Conservation (phyloP, 2,797 vertebrate species). For the Chaetodon trifasciatus region DNA sequence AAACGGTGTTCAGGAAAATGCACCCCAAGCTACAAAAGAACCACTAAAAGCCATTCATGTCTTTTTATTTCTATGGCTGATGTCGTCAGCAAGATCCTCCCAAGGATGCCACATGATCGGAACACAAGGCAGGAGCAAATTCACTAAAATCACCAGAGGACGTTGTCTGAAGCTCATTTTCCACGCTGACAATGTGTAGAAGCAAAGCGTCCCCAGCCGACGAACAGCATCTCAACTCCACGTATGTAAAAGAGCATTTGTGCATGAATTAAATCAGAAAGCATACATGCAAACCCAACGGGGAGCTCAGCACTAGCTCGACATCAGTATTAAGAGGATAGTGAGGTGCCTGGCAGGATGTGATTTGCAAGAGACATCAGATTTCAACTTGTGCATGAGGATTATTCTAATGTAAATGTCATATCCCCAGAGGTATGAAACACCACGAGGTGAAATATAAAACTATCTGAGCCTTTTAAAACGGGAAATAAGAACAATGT, state of each 20-base stretch:
- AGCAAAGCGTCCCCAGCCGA: background rate
- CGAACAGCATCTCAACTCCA: conserved; percentile 6
- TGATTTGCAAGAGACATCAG: conserved; percentile 6
- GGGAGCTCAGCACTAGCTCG: background rate
- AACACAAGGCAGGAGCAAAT: conserved; percentile 24
- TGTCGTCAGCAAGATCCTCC: conserved; percentile 15
- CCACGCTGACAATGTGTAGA: background rate
- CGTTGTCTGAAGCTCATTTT: conserved; percentile 7
- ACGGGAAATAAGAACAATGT: background rate
- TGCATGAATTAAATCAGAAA: conserved; percentile 16
- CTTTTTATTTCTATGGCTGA: conserved; percentile 27
- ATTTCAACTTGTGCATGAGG: conserved; percentile 5
- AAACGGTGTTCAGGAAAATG: conserved; percentile 24
- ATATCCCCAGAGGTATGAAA: background rate
- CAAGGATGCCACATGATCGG: conserved; percentile 18
- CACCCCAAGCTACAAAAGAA: conserved; percentile 27
- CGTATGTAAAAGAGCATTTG: conserved; percentile 28
- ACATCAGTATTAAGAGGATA: background rate
- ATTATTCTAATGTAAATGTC: conserved; percentile 22
- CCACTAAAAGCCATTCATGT: conserved; percentile 26
- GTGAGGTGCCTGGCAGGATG: background rate
- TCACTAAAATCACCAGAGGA: conserved; percentile 24
- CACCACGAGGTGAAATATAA: background rate
- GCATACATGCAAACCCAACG: conserved; percentile 7
- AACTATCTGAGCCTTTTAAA: background rate